Conservation (phyloP, 2,888 invertebrate genomes). For the Periphyllus acericola region DNA sequence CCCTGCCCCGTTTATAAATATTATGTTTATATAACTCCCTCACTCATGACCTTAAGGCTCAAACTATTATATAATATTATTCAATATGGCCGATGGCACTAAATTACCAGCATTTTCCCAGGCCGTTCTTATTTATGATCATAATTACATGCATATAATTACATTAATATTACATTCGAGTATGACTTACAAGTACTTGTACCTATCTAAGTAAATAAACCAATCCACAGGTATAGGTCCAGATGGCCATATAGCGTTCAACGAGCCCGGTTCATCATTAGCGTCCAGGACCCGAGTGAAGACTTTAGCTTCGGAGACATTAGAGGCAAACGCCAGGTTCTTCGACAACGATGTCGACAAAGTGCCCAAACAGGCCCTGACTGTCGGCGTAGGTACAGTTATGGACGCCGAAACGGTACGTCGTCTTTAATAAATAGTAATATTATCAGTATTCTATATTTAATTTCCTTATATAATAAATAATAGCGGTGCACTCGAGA, state of each 20-base stretch:
- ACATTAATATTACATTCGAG: too few relatives aligned
- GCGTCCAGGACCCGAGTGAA: slow-evolving; percentile 96
- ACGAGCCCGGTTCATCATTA: slow-evolving; percentile 97
- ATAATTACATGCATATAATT: too few relatives aligned
- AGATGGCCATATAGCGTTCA: slow-evolving; percentile 99
- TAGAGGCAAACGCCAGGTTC: slow-evolving; percentile 96
- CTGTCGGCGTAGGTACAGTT: slow-evolving; percentile 98
- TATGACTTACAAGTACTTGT: background rate
- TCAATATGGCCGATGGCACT: too few relatives aligned
- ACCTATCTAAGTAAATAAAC: background rate
- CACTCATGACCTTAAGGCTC: too few relatives aligned
- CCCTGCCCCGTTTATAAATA: too few relatives aligned
- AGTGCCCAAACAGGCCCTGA: slow-evolving; percentile 95
- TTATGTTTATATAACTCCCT: too few relatives aligned
- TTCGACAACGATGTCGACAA: slow-evolving; percentile 93
- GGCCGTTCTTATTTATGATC: too few relatives aligned
- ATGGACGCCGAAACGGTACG: slow-evolving; percentile 96
- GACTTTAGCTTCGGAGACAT: slow-evolving; percentile 94
- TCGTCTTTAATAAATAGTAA: background rate
- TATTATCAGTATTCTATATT: background rate
- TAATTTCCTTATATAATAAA: too few relatives aligned
- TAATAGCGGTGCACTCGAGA: too few relatives aligned
- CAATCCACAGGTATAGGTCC: slow-evolving; percentile 87
- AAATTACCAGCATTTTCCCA: too few relatives aligned
- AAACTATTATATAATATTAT: too few relatives aligned